Evolutionary conservation across 2,113 vertebrate genomes (phyloP).

Genomic region (Tyto alba): DNA sequence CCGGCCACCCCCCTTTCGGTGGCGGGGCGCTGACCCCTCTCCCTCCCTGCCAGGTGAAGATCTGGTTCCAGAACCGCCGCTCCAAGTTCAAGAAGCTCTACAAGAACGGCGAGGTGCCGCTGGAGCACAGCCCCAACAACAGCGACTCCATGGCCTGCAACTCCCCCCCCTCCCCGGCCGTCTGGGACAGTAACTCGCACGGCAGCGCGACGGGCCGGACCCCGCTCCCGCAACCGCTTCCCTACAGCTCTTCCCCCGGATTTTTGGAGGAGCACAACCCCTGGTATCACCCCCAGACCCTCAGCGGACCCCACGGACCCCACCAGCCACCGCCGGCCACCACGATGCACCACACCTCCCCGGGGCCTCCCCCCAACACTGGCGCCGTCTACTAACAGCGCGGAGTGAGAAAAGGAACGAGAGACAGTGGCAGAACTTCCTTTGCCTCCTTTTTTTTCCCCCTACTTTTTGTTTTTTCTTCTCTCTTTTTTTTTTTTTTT

Average conservation of each 20-base stretch:
- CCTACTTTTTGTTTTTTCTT: background rate
- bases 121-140: conserved; percentile 96
- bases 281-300: conserved; percentile 88
- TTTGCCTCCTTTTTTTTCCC: background rate
- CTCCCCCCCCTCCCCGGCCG: conserved; percentile 87
- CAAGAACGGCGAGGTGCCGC: conserved; percentile 93
- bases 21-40: background rate
- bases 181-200: conserved; percentile 89
- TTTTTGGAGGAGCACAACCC: conserved; percentile 95
- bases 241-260: conserved; percentile 87
- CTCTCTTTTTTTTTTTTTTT: background rate
- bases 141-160: conserved; percentile 99
- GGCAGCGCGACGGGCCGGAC: conserved; percentile 77
- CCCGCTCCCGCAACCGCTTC: conserved; percentile 81
- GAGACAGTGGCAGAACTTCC: background rate
- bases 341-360: conserved; percentile 84
- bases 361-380: conserved; percentile 83
- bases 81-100: conserved; percentile 99
- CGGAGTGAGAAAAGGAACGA: background rate
- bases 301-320: conserved; percentile 87
- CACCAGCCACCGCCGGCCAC: conserved; percentile 73
- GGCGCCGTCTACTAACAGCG: conserved; percentile 86
- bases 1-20: fast-evolving
- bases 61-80: conserved; percentile 98
- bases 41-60: conserved; percentile 83